Evolutionary conservation across 2,113 vertebrate species (phyloP), one percentile per base, ranked within the genome.

Genomic region (Microtus ochrogaster): DNA sequence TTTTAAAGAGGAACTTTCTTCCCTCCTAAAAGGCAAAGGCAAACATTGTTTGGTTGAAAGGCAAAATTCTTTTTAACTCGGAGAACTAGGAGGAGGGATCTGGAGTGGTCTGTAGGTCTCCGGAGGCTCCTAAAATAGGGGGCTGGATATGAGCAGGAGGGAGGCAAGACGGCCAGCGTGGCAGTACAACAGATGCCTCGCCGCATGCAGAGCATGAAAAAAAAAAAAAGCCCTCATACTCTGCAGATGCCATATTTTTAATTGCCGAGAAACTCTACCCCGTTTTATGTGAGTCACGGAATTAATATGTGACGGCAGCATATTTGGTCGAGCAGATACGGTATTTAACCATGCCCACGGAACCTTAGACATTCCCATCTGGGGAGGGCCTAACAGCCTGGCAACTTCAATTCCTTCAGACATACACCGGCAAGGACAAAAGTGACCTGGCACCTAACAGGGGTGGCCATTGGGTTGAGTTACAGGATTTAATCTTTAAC

Each of bases 171-270:
- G 68, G 68, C 88, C 81, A 63, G 21, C 63, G 39, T n/a, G 52
- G 89, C 77, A 72, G 52, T 70, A 14, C 55, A 92, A 83, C 61
- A 96, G 82, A 96, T 91, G 61, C 92, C 47, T 96, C 47, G 4
- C 92, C 82, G 82, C 73, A 92, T 7, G 7, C 55, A 78, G 26
- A 87, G 78, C 3, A 36, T 47, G 52, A 84, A 41, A 74, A n/a
- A 52, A n/a, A 52, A 44, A 44, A 88, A 77, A 16, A 63, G 22
- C 74, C 81, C 52, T 36, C 41, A 47, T 55, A 78, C 28, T 52
- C 85, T 72, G 44, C 44, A 92, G 94, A 93, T 87, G 83, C 66
- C 39, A 28, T 95, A 65, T 93, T 92, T 90, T 94, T 93, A 88
- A 95, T 95, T 96, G 73, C 78, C 65, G 91, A 83, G 86, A 58